A percentile compares a stretch with the other conserved stretches of the same genome.
Conservation (phyloP, 2,888 invertebrate species). For the Drosophila falleni region DNA sequence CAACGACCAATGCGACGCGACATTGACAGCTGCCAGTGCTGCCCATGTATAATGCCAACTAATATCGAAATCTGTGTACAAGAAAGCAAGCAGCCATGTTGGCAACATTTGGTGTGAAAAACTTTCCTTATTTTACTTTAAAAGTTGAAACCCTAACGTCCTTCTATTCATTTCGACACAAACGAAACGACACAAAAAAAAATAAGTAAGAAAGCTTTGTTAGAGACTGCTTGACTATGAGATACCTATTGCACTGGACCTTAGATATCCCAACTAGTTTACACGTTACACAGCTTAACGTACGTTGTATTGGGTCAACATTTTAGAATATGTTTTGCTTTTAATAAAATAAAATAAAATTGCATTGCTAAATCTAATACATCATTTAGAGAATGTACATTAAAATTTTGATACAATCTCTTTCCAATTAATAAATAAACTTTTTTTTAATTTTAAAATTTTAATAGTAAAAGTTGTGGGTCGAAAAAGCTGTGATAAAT, state of each 20-base stretch:
- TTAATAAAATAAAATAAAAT: too few relatives aligned
- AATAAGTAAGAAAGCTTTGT: slow-evolving; percentile 1
- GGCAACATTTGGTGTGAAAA: slow-evolving; percentile 76
- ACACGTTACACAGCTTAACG: too few relatives aligned
- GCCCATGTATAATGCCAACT: slow-evolving; percentile 54
- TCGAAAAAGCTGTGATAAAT: too few relatives aligned
- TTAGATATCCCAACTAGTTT: neutral
- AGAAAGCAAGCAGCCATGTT: slow-evolving; percentile 50
- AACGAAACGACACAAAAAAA: slow-evolving; percentile 29
- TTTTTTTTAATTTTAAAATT: too few relatives aligned
- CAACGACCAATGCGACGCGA: slow-evolving; percentile 13
- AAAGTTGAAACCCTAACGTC: slow-evolving; percentile 64
- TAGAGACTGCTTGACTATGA: neutral
- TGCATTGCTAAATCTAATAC: too few relatives aligned
- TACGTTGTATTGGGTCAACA: too few relatives aligned
- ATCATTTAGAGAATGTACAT: too few relatives aligned
- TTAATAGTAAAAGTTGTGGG: too few relatives aligned
- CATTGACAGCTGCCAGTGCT: slow-evolving; percentile 53
- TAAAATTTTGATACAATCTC: too few relatives aligned
- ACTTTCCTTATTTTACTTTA: slow-evolving; percentile 69
- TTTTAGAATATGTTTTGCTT: too few relatives aligned
- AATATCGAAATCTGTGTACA: slow-evolving; percentile 71
- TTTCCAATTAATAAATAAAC: too few relatives aligned
- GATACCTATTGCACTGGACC: neutral
- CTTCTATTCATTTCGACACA: slow-evolving; percentile 55